phyloP scores from a whole-genome alignment of 2,113 vertebrate species.

The Mixornis gularis region DNA sequence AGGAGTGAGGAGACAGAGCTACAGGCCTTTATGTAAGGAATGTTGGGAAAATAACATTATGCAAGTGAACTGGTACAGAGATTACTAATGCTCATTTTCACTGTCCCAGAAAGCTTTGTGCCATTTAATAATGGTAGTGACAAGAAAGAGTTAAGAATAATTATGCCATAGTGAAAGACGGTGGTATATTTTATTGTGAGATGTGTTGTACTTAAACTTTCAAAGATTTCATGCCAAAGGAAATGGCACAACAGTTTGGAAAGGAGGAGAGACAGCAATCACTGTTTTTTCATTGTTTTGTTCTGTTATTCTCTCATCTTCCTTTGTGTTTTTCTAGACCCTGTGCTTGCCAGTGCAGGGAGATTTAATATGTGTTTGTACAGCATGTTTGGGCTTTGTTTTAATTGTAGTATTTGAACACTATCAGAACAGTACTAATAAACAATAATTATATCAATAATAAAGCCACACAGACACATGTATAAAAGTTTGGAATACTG shows the following conservation, averaged over 20 bases:
- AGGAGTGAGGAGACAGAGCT: background rate
- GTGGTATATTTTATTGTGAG: background rate
- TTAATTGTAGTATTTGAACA: background rate
- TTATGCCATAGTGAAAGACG: background rate
- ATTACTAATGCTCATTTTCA: background rate
- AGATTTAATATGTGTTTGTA: slow-evolving; percentile 20
- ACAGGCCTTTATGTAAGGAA: background rate
- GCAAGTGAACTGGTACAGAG: background rate
- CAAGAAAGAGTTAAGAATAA: background rate
- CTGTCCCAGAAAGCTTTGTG: background rate
- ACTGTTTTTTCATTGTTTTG: background rate
- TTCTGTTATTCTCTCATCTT: background rate
- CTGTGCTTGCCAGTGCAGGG: background rate
- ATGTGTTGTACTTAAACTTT: background rate
- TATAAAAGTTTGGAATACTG: background rate
- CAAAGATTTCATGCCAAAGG: background rate
- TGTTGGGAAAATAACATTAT: background rate
- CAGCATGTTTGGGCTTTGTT: background rate
- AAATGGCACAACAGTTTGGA: background rate
- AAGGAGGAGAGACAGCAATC: background rate
- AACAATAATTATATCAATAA: slow-evolving; percentile 34
- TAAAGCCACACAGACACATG: background rate
- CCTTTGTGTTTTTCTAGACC: background rate
- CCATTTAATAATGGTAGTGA: background rate
- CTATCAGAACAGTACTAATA: background rate